These are phyloP conservation scores for Ephydatia muelleri DNA, from an alignment of 37 sponge, comb jelly and placozoan species.

Conservation along the genomic window DNA sequence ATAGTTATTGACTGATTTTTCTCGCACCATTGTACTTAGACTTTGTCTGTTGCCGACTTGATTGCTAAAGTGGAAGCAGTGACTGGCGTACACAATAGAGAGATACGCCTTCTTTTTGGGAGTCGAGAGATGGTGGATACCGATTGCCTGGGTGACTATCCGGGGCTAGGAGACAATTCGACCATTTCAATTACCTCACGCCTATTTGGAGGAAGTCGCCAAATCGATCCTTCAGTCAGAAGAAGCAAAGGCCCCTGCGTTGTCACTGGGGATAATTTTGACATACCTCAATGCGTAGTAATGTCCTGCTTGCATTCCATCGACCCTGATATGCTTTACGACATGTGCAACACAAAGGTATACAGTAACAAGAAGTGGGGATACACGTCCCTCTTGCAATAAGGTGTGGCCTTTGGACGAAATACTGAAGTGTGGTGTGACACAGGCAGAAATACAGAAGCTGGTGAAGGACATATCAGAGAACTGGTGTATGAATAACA, in stretches of 20 bases:
- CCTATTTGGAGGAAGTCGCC: background rate
- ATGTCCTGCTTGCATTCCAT: conserved; percentile 65
- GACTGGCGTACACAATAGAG: background rate
- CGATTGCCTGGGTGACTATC: background rate
- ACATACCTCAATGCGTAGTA: conserved; percentile 17
- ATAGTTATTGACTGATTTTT: too few relatives aligned
- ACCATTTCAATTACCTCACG: background rate
- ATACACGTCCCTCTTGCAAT: background rate
- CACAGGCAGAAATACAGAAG: conserved; percentile 2
- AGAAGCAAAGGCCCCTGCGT: conserved; percentile 16
- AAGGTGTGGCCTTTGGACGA: background rate
- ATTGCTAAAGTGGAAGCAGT: background rate
- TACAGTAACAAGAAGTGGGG: background rate
- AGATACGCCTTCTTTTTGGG: background rate
- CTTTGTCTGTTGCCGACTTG: background rate
- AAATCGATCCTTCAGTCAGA: background rate
- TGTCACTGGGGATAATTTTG: conserved; percentile 22
- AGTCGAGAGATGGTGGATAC: background rate
- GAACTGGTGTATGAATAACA: background rate
- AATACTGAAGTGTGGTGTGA: background rate
- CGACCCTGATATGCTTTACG: conserved; percentile 50
- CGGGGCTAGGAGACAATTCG: background rate
- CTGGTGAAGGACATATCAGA: background rate
- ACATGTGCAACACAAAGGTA: conserved; percentile 22
- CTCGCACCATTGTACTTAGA: background rate